Percentiles rank a stretch among this genome's conserved stretches.
These are phyloP conservation scores for Sorex araneus DNA, from an alignment of 2,113 vertebrate genomes.

Conservation along the genomic window DNA sequence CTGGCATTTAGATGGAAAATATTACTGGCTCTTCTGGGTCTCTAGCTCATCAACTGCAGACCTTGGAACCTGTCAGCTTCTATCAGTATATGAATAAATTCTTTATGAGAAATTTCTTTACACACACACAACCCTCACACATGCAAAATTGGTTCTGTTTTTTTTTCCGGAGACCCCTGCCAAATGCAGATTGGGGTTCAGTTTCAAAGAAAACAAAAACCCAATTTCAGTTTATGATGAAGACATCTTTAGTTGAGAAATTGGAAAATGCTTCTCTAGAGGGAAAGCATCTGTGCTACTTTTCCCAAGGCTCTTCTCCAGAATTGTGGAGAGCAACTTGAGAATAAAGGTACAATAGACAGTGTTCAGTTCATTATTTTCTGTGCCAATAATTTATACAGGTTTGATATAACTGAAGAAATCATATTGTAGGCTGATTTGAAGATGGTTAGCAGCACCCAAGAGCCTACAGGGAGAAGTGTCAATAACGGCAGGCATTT, in stretches of 20 bases:
- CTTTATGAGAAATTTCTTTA: not conserved
- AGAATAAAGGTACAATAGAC: not conserved
- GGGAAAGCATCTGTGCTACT: not conserved
- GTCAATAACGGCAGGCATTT: not conserved
- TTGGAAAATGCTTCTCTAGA: not conserved
- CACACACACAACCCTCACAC: not conserved
- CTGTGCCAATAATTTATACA: not conserved
- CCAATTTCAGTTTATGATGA: constrained; percentile 36
- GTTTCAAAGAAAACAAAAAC: constrained; percentile 27
- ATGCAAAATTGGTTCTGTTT: not conserved
- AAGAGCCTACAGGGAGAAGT: not conserved
- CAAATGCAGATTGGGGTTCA: constrained; percentile 20
- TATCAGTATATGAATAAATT: not conserved
- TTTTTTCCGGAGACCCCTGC: constrained; percentile 8
- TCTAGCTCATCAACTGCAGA: not conserved
- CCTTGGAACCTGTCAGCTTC: not conserved
- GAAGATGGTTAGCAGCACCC: not conserved
- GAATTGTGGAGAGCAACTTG: not conserved
- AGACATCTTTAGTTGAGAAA: constrained; percentile 19
- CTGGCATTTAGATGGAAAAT: not conserved
- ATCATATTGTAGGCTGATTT: not conserved
- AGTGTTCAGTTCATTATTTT: not conserved
- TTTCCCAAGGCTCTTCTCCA: not conserved
- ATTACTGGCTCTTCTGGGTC: not conserved
- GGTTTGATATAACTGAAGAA: not conserved